These are phyloP conservation scores for Pelobates cultripes DNA, from an alignment of 2,797 vertebrate genomes.

Conservation along the genomic window DNA sequence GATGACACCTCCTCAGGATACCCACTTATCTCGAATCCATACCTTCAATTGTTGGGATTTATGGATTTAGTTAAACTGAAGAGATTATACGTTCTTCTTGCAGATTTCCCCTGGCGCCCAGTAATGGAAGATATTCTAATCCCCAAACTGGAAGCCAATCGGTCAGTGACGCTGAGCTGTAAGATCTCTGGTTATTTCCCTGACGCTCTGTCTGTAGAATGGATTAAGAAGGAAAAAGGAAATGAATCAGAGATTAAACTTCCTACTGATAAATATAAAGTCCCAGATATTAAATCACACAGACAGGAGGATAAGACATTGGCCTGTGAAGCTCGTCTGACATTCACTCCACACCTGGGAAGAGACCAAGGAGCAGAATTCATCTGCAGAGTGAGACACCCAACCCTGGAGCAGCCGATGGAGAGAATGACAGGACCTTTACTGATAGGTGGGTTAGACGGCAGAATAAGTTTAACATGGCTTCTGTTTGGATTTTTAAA, in stretches of 20 bases:
- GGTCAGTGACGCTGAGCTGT: slow-evolving; percentile 6
- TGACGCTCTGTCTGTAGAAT: background rate
- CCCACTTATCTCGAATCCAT: too few relatives aligned
- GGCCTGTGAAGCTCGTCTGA: background rate
- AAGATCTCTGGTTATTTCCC: slow-evolving; percentile 6
- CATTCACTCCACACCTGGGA: background rate
- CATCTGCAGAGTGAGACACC: slow-evolving; percentile 36
- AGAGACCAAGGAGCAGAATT: slow-evolving; percentile 37
- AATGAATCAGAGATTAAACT: background rate
- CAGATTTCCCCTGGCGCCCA: slow-evolving; percentile 46
- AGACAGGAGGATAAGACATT: slow-evolving; percentile 18
- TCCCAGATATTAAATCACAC: background rate
- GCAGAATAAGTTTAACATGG: too few relatives aligned
- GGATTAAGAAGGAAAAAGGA: slow-evolving; percentile 19
- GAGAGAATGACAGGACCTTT: slow-evolving; percentile 34
- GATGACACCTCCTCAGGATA: background rate
- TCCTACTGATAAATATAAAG: background rate
- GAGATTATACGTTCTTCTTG: too few relatives aligned
- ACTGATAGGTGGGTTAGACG: background rate
- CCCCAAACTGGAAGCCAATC: background rate
- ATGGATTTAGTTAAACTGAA: too few relatives aligned
- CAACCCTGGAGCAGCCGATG: background rate
- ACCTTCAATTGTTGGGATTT: too few relatives aligned
- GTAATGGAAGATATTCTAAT: slow-evolving; percentile 3
- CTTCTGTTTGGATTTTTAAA: too few relatives aligned